Evolutionary conservation across 2,888 invertebrate genomes (phyloP).

Genomic region (Lasioglossum malachurum): DNA sequence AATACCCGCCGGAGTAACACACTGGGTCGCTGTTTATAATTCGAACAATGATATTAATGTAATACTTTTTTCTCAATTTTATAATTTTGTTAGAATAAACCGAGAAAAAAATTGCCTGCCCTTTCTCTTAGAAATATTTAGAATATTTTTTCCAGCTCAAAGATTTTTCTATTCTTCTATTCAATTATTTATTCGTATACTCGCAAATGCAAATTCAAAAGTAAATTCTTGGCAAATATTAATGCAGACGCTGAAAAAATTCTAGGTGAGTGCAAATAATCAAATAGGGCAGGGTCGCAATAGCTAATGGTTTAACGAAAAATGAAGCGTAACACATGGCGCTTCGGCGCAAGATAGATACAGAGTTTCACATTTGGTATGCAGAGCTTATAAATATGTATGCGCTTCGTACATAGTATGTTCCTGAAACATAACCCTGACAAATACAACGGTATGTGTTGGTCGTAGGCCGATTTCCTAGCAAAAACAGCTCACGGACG

Average conservation of each 20-base stretch:
- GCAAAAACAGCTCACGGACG: slow-evolving; percentile 24
- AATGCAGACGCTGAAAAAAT: not conserved
- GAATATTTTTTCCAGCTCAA: not conserved
- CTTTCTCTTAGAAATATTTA: not conserved
- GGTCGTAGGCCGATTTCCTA: slow-evolving; percentile 4
- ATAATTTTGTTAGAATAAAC: not conserved
- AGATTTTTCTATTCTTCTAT: too few relatives aligned
- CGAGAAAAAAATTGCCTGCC: not conserved
- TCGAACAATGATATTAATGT: too few relatives aligned
- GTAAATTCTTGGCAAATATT: not conserved
- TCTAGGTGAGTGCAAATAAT: not conserved
- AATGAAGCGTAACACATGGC: not conserved
- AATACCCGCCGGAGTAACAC: too few relatives aligned
- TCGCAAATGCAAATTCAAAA: not conserved
- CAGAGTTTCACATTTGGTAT: not conserved
- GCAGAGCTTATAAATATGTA: slow-evolving; percentile 47
- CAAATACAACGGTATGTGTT: slow-evolving; percentile 27
- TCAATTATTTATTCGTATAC: not conserved
- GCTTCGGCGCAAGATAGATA: not conserved
- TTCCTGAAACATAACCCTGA: slow-evolving; percentile 27
- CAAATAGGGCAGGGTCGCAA: not conserved
- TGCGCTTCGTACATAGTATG: slow-evolving; percentile 6
- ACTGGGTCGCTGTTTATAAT: not conserved
- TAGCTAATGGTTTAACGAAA: not conserved
- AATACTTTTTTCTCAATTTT: not conserved